Evolutionary conservation across 2,888 invertebrate genomes (phyloP), one percentile per base, ranked within the genome.

Genomic region (Dinocampus coccinellae): DNA sequence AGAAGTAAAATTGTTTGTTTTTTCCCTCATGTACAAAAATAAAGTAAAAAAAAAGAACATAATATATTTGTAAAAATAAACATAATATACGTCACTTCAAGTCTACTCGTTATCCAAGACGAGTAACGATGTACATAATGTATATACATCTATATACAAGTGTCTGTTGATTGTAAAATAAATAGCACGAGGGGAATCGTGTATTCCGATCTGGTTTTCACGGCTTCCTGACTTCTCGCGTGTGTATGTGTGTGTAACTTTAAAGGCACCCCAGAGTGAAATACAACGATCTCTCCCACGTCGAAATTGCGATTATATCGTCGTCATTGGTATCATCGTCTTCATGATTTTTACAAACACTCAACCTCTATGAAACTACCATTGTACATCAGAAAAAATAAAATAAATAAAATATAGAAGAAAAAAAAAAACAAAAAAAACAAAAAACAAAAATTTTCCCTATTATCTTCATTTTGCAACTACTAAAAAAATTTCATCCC

Each of bases 261-360:
- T 72, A 34, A 63, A 68, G 62, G 39, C 61, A 62, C 67, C 63
- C 22, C 34, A 22, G 58, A 58, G 60, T 60, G 53, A 57, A 62
- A 61, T 72, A 72, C 36, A 72, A 72, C 62, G 67, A 57, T 72
- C 70, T 70, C 72, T 72, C 72, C 72, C 72, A 72, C 72, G 72
- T 71, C 60, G 71, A 24, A 24, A 24, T 26, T 33, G 61, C 64
- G 39, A 39, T 64, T 55, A 58, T 64, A 13, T 64, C 33, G n/a
- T 22, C 52, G 22, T 55, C n/a, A 13, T 55, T 55, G 11, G 7
- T 47, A 0, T 47, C 16, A 47, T 29, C 29, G 29, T 29, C 7
- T 7, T 29, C 29, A 29, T 4, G 7, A 29, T 29, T 4, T 29
- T 4, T 29, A 29, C 29, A 29, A 29, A 29, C 29, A 4, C 29